Evolutionary conservation across 2,797 vertebrate species (phyloP).

Genomic region (Hozukius guyotensis): DNA sequence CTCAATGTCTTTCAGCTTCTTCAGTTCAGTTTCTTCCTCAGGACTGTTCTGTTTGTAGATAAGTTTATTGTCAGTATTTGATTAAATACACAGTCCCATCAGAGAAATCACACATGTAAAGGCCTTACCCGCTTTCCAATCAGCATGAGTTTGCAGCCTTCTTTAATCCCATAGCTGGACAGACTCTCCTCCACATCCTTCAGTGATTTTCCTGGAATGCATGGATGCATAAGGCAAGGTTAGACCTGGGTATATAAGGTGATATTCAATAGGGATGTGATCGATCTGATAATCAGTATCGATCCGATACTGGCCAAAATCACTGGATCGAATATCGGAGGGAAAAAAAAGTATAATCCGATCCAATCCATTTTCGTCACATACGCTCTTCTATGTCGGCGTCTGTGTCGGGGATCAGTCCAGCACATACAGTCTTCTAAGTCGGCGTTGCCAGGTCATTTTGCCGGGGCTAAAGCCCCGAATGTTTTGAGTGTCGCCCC

Average conservation of each 20-base stretch:
- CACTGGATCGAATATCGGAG: too few relatives aligned
- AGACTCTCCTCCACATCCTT: conserved; percentile 93
- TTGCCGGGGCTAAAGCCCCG: too few relatives aligned
- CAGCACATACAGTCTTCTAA: too few relatives aligned
- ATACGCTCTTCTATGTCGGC: too few relatives aligned
- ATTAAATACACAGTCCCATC: background rate
- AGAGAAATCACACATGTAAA: conserved; percentile 1
- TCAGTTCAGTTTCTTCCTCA: conserved; percentile 94
- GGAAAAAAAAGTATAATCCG: too few relatives aligned
- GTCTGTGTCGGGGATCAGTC: too few relatives aligned
- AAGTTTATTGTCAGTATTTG: conserved; percentile 5
- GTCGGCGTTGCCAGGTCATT: too few relatives aligned
- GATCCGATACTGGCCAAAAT: too few relatives aligned
- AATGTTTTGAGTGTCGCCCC: too few relatives aligned
- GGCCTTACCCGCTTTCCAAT: conserved; percentile 94
- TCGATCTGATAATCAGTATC: too few relatives aligned
- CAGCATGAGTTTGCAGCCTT: conserved; percentile 96
- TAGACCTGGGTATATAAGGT: background rate
- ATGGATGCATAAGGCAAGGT: background rate
- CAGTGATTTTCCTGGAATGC: conserved; percentile 89
- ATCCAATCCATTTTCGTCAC: too few relatives aligned
- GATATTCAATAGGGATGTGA: too few relatives aligned
- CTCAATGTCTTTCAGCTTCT: conserved; percentile 96
- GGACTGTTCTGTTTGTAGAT: conserved; percentile 90
- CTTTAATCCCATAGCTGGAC: conserved; percentile 91